Evolutionary conservation across 2,888 invertebrate genomes (phyloP), one percentile per base, ranked within the genome.

Genomic region (Netelia fuscicornis): DNA sequence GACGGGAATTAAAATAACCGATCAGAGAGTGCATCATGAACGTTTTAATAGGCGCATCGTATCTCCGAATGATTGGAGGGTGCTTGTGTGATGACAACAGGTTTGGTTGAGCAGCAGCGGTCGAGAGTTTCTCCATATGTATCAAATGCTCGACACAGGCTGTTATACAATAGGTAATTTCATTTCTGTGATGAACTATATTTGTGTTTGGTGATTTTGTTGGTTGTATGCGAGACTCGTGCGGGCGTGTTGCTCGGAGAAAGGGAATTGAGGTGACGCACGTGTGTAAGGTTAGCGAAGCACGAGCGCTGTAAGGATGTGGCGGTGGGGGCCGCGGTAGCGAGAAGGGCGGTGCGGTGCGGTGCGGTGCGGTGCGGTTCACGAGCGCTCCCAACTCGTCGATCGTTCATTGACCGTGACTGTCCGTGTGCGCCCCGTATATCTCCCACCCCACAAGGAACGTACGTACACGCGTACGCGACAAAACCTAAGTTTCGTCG

Each of bases 81-180:
- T 37, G 37, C 8, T 5, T 37, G 37, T 86, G 87, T 85, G 87
- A 89, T 89, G 90, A 91, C 92, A 91, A 91, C 91, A 91, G 91
- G 92, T 91, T 90, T 91, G 89, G 89, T 89, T 90, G 87, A 88
- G 85, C 90, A 88, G 85, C 90, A 88, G 90, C 89, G 86, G 85
- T 83, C 86, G 86, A 88, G 88, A 86, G 87, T 89, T 92, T 88
- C 89, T 90, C 90, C 90, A 89, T 90, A 91, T 91, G 90, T 91
- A 90, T 91, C 90, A 89, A 89, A 91, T 90, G 89, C 90, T 87
- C 90, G 84, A 86, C 89, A 89, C 89, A 90, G 89, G 89, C 90
- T 89, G 89, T 89, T 89, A 89, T 89, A 87, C 89, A 87, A 89
- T 89, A 90, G 89, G 90, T 89, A 88, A 88, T 84, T 86, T 79